Base-by-base conservation (phyloP, 2,113 vertebrate species). In the Rutilus rutilus region DNA sequence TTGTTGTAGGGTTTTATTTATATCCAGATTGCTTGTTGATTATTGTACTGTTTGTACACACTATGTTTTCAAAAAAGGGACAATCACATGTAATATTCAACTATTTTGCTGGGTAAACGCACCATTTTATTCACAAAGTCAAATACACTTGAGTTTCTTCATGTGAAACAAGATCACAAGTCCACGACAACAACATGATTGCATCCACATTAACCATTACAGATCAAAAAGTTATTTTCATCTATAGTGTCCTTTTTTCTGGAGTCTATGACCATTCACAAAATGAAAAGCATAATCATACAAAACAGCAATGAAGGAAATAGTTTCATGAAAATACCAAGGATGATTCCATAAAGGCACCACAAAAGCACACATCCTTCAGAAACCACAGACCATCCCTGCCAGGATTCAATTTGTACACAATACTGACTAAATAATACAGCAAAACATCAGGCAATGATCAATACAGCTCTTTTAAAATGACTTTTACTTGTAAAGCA, bases 51-150 rank as follows among this genome's bases (percentile, higher is more conserved):
- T 57, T 54, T 2, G 4, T 6, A 42, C 67, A 71, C 36, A 6
- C 19, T 21, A 42, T 5, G 0, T 17, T 42, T 57, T 73, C 3
- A 65, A 17, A 12, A 52, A 74, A 75, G 8, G 21, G 30, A 81
- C 45, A 50, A 59, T 64, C 54, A 19, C 19, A 71, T 39, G 4
- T 80, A 74, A 50, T 21, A 10, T 71, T 14, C 19, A 65, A 21
- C 8, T 25, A 11, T 65, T 85, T 52, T 1, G 5, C 25, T 14
- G 60, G 4, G 21, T 30, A 52, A 85, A 71, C 4, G 2, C 17
- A 80, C 21, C 6, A 25, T 54, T 88, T 88, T 83, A 88, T 86
- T 88, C 54, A 83, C 54, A 73, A 69, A 54, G 57, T 4, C 50
- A 82, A 71, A 78, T 23, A 73, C 69, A 82, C 15, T 33, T 17